These are phyloP conservation scores for Myotis brandtii DNA, from an alignment of 2,113 vertebrate species.

Conservation along the genomic window DNA sequence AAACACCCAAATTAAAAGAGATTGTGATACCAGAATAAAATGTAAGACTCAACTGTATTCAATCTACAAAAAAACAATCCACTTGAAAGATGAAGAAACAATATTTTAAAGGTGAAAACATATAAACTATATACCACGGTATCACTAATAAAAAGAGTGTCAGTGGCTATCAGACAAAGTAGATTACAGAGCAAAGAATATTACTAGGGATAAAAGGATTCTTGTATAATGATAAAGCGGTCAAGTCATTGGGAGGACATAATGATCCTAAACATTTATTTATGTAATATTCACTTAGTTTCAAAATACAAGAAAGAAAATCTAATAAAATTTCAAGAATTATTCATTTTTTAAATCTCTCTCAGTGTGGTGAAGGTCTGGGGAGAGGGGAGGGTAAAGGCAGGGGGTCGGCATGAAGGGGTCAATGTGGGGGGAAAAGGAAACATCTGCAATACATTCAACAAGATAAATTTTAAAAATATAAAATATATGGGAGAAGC, in stretches of 20 bases:
- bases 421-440: too few relatives aligned
- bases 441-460: too few relatives aligned
- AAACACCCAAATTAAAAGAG: slow-evolving; percentile 31
- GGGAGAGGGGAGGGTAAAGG: too few relatives aligned
- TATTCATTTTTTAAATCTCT: slow-evolving; percentile 4
- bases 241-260: background rate
- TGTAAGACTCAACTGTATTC: background rate
- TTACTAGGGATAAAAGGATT: background rate
- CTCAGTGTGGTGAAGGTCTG: background rate
- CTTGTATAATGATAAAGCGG: background rate
- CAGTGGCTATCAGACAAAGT: background rate
- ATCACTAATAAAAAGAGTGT: background rate
- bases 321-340: background rate
- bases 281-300: background rate
- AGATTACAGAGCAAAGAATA: slow-evolving; percentile 15
- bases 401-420: too few relatives aligned
- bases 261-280: background rate
- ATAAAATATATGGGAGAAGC: too few relatives aligned
- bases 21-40: background rate
- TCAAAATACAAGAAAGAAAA: slow-evolving; percentile 4
- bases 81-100: slow-evolving; percentile 47
- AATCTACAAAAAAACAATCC: background rate
- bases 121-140: background rate
- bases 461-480: too few relatives aligned
- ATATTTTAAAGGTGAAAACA: slow-evolving; percentile 23